Conservation (phyloP, 2,888 invertebrate genomes). For the Carabus problematicus region DNA sequence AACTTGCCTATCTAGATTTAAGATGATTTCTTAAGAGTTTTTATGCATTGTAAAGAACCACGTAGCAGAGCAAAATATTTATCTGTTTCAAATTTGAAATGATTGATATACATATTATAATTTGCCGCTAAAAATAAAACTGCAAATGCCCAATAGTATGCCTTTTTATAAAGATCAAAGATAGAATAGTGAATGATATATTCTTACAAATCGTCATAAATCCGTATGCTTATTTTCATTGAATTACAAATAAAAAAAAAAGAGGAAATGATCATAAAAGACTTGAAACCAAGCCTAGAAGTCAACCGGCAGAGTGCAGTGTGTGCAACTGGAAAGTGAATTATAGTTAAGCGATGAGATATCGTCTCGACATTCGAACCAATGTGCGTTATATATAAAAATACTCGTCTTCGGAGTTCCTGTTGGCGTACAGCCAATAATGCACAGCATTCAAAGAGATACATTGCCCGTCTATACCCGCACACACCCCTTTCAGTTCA, state of each 20-base stretch:
- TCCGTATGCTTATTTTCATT: too few relatives aligned
- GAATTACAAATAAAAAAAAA: too few relatives aligned
- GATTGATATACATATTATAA: neutral
- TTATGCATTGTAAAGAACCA: too few relatives aligned
- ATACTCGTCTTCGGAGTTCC: constrained; percentile 5
- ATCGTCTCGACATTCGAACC: neutral
- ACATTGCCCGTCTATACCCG: neutral
- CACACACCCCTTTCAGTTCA: neutral
- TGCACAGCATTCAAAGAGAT: constrained; percentile 4
- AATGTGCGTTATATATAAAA: constrained; percentile 4
- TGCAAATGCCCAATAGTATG: neutral
- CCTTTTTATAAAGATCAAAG: neutral
- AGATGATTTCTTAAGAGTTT: too few relatives aligned
- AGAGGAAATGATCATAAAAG: too few relatives aligned
- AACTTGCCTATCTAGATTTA: too few relatives aligned
- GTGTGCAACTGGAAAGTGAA: constrained; percentile 9
- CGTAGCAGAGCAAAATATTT: neutral
- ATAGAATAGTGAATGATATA: neutral
- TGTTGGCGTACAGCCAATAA: constrained; percentile 18
- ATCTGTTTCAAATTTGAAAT: neutral
- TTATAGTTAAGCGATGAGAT: constrained; percentile 4
- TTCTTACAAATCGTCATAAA: too few relatives aligned
- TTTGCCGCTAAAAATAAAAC: neutral
- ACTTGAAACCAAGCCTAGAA: neutral
- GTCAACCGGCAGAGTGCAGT: neutral